phyloP scores from a whole-genome alignment of 37 sponge, comb jelly and placozoan species.

The Hexactinellida sp. region DNA sequence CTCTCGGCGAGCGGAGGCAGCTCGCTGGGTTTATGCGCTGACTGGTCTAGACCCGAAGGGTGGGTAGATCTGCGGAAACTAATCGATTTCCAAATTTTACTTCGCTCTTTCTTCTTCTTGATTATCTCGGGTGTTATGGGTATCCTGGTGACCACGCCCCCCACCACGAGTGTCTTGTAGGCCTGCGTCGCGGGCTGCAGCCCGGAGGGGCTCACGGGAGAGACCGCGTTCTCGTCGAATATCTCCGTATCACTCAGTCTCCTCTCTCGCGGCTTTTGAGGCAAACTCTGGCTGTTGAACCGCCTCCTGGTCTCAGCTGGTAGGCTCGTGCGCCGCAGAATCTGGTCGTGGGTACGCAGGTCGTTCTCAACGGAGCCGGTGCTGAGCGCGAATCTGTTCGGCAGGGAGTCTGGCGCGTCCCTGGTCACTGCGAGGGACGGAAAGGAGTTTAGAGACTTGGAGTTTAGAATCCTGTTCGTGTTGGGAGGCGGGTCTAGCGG shows the following conservation, averaged over 20 bases:
- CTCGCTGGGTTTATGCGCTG: neutral
- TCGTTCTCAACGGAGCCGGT: neutral
- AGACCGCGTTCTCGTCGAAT: neutral
- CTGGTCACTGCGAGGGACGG: neutral
- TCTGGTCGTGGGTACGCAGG: neutral
- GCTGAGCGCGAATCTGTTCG: neutral
- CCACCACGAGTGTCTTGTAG: conserved; percentile 47
- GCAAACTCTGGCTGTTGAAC: neutral
- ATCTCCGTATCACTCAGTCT: neutral
- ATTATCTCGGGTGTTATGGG: conserved; percentile 28
- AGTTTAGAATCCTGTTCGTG: neutral
- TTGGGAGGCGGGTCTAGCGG: neutral
- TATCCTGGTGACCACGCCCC: conserved; percentile 71
- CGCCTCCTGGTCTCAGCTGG: neutral
- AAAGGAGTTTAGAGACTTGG: neutral
- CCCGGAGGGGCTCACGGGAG: neutral
- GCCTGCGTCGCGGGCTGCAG: neutral
- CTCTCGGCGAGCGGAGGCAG: neutral
- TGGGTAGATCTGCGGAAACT: neutral
- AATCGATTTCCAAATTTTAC: neutral
- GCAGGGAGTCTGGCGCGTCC: neutral
- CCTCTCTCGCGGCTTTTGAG: neutral
- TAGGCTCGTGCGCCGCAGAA: neutral
- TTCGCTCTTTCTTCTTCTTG: neutral
- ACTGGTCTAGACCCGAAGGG: too few species aligned